A percentile compares a stretch with the other conserved stretches of the same genome.
phyloP scores from a whole-genome alignment of 2,797 vertebrate species.

The Betta splendens region DNA sequence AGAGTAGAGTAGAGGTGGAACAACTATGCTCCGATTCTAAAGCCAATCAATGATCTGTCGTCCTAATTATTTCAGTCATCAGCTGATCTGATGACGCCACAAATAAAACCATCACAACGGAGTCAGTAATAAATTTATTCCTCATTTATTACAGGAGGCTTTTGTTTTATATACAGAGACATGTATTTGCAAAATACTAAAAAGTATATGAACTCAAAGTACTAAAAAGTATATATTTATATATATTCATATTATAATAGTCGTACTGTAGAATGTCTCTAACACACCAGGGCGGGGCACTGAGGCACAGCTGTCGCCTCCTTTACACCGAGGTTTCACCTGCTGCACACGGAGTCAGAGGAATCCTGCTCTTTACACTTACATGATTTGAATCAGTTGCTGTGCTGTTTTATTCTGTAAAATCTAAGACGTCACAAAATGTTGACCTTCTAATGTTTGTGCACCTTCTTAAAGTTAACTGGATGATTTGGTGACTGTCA shows the following conservation, averaged over 20 bases:
- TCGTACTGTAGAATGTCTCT: conserved; percentile 59
- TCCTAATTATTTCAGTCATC: too few species aligned
- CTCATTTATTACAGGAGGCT: conserved; percentile 72
- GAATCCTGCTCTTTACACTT: conserved; percentile 21
- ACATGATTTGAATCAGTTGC: background rate
- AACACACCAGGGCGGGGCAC: conserved; percentile 65
- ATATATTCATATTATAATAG: conserved; percentile 57
- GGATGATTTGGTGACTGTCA: background rate
- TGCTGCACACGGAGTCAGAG: conserved; percentile 20
- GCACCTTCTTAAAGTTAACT: conserved; percentile 5
- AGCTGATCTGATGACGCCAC: too few species aligned
- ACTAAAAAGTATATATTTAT: conserved; percentile 73
- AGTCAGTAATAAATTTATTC: conserved; percentile 55
- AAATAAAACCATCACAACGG: conserved; percentile 37
- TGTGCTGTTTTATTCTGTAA: background rate
- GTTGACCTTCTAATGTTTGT: conserved; percentile 11
- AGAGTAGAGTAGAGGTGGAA: background rate
- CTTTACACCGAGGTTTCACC: conserved; percentile 61
- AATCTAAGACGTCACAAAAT: conserved; percentile 24
- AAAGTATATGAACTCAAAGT: conserved; percentile 78
- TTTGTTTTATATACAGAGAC: conserved; percentile 78
- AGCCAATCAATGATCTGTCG: too few species aligned
- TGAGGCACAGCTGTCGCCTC: conserved; percentile 67
- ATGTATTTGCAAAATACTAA: conserved; percentile 78
- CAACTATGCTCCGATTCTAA: background rate